Conservation (phyloP, 2,113 vertebrate species). For the Machaerirhynchus nigripectus region DNA sequence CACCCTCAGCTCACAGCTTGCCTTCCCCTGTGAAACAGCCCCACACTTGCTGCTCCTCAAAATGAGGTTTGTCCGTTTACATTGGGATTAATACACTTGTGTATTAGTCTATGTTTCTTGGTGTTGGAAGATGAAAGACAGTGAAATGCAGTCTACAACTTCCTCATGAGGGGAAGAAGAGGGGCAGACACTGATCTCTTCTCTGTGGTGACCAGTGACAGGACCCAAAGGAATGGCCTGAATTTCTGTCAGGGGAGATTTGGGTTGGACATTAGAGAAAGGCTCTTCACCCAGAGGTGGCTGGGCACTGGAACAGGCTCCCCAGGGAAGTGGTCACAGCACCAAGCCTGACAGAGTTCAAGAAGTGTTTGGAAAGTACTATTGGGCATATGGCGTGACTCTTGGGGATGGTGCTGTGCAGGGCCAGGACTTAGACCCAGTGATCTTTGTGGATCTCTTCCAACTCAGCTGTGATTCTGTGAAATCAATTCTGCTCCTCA, state of each 20-base stretch:
- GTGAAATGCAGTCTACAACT: not conserved
- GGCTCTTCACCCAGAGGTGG: fast-evolving
- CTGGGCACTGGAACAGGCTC: not conserved
- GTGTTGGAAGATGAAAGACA: not conserved
- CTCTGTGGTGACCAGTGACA: not conserved
- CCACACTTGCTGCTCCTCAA: not conserved
- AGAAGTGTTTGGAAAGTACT: not conserved
- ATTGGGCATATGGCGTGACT: not conserved
- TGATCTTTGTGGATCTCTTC: not conserved
- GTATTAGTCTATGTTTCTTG: not conserved
- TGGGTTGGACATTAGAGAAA: not conserved
- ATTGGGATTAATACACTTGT: not conserved
- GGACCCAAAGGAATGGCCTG: not conserved
- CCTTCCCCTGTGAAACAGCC: not conserved
- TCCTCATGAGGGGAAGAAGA: not conserved
- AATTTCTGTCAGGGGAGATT: not conserved
- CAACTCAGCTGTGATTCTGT: not conserved
- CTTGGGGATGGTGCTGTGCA: not conserved
- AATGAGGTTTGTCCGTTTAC: not conserved
- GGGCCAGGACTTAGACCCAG: fast-evolving
- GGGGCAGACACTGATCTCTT: not conserved
- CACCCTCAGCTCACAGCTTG: fast-evolving
- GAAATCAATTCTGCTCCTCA: not conserved
- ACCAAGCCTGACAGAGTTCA: not conserved
- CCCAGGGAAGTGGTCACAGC: not conserved